These are phyloP conservation scores for Coluber constrictor DNA, from an alignment of 2,797 vertebrate species.

Conservation along the genomic window DNA sequence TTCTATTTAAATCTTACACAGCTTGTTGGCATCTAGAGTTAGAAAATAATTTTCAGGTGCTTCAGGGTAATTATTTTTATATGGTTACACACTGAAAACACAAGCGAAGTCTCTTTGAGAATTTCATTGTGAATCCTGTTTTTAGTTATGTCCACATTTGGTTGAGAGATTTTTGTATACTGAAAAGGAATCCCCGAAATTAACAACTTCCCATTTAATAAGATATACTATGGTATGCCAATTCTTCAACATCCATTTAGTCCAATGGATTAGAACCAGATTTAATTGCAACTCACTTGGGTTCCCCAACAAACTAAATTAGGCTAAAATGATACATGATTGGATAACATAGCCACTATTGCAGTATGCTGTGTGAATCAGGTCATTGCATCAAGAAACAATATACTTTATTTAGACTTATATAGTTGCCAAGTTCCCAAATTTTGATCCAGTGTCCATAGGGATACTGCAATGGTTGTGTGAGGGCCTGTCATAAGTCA, in stretches of 20 bases:
- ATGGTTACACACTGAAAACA: not conserved
- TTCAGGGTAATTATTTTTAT: conserved; percentile 13
- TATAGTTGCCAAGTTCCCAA: not conserved
- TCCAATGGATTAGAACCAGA: not conserved
- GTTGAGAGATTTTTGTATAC: not conserved
- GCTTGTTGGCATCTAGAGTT: not conserved
- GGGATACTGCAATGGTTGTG: not conserved
- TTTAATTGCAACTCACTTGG: not conserved
- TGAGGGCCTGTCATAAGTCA: not conserved
- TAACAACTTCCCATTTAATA: not conserved
- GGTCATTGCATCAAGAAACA: not conserved
- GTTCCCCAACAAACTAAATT: not conserved
- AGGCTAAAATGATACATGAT: not conserved
- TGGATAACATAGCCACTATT: not conserved
- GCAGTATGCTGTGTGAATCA: not conserved
- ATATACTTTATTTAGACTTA: not conserved
- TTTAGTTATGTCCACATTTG: not conserved
- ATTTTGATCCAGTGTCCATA: not conserved
- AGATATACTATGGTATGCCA: not conserved
- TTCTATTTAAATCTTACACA: not conserved
- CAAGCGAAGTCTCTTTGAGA: not conserved
- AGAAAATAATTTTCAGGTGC: not conserved
- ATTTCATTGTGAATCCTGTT: not conserved
- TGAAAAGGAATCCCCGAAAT: not conserved
- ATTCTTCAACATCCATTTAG: not conserved